These are phyloP conservation scores for Leptoclinus maculatus DNA, from an alignment of 2,797 vertebrate genomes.

Conservation along the genomic window DNA sequence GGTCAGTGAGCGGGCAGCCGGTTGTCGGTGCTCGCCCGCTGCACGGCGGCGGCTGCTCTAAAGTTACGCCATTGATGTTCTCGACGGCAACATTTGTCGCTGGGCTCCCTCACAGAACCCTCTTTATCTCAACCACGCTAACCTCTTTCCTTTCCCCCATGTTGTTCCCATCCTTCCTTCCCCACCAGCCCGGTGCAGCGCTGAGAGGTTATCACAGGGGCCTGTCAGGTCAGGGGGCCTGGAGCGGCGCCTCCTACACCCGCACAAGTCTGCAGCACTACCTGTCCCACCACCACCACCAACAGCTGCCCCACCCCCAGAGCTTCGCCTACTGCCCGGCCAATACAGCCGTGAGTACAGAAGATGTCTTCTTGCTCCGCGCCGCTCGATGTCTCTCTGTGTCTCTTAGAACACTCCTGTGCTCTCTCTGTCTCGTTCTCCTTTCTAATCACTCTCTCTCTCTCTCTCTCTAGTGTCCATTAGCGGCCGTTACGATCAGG, in stretches of 20 bases:
- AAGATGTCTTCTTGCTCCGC: not conserved
- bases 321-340: slow-evolving; percentile 88
- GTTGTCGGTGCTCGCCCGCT: slow-evolving; percentile 58
- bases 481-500: slow-evolving; percentile 40
- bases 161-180: slow-evolving; percentile 27
- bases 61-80: slow-evolving; percentile 43
- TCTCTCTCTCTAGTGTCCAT: slow-evolving; percentile 36
- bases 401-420: slow-evolving; percentile 14
- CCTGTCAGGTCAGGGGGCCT: slow-evolving; percentile 83
- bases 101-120: slow-evolving; percentile 21
- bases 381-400: not conserved
- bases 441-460: slow-evolving; percentile 29
- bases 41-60: slow-evolving; percentile 12
- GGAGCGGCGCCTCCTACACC: slow-evolving; percentile 84
- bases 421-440: slow-evolving; percentile 1
- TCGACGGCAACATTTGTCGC: slow-evolving; percentile 50
- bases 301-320: slow-evolving; percentile 54
- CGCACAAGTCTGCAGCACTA: slow-evolving; percentile 79
- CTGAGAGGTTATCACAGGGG: slow-evolving; percentile 87
- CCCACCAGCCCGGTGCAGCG: slow-evolving; percentile 84
- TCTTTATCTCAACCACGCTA: slow-evolving; percentile 11
- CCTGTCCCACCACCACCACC: slow-evolving; percentile 60
- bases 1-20: slow-evolving; percentile 67
- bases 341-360: slow-evolving; percentile 88
- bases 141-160: slow-evolving; percentile 5